These are phyloP conservation scores for Eretmochelys imbricata DNA, from an alignment of 2,113 vertebrate genomes.

Conservation along the genomic window DNA sequence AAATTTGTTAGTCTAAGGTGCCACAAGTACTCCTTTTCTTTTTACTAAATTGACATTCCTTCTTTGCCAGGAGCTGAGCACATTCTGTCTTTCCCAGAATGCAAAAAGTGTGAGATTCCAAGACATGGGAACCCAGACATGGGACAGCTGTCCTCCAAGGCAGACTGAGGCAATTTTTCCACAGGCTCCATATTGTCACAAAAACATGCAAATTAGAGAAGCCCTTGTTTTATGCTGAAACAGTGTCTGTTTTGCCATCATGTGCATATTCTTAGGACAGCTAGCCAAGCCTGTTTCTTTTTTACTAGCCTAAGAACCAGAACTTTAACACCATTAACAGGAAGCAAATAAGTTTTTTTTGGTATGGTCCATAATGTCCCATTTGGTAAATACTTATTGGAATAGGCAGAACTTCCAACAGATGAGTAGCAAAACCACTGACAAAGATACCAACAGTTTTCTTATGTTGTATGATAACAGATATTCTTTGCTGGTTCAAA, in stretches of 20 bases:
- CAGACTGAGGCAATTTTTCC: background rate
- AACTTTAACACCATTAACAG: background rate
- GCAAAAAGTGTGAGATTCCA: background rate
- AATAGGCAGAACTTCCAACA: background rate
- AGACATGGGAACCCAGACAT: background rate
- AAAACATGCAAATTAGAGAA: background rate
- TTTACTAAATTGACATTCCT: background rate
- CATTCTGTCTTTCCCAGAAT: background rate
- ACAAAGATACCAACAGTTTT: background rate
- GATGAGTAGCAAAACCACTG: background rate
- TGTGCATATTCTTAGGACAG: background rate
- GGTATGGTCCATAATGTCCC: background rate
- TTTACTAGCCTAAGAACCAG: background rate
- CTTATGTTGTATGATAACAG: background rate
- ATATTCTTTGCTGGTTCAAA: background rate
- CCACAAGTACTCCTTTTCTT: no score
- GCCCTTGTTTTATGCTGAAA: background rate
- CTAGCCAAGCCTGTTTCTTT: background rate
- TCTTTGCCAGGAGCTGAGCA: background rate
- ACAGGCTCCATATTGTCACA: background rate
- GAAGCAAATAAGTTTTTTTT: background rate
- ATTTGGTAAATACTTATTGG: background rate
- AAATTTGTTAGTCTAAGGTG: no score
- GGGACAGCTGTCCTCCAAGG: background rate
- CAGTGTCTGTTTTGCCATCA: background rate